Percentiles rank a stretch among this genome's conserved stretches.
These are phyloP conservation scores for Phoronis australis DNA, from an alignment of 2,888 invertebrate genomes.

Conservation along the genomic window DNA sequence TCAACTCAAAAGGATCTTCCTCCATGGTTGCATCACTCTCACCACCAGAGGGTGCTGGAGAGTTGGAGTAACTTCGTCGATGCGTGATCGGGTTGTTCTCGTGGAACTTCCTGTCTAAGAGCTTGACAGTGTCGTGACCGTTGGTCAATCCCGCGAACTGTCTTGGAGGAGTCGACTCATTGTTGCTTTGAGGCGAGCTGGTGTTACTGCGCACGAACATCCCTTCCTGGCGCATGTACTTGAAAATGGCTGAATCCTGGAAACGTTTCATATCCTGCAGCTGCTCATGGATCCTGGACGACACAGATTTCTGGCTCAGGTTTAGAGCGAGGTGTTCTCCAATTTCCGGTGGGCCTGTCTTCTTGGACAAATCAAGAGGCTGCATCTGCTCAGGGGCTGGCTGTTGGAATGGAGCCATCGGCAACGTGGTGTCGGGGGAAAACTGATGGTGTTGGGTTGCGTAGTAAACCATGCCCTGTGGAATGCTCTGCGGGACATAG, in stretches of 20 bases:
- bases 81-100: too few species aligned
- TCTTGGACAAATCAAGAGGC: slow-evolving; percentile 85
- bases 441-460: too few species aligned
- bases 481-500: slow-evolving; percentile 8
- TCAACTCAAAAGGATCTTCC: slow-evolving; percentile 6
- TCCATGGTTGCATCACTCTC: slow-evolving; percentile 9
- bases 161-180: slow-evolving; percentile 9
- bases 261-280: slow-evolving; percentile 15
- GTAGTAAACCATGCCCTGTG: too few species aligned
- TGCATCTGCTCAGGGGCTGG: slow-evolving; percentile 4
- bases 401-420: slow-evolving; percentile 21
- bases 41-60: neutral
- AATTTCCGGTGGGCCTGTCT: slow-evolving; percentile 48
- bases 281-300: too few species aligned
- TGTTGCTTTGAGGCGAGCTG: neutral
- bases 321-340: slow-evolving; percentile 66
- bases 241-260: slow-evolving; percentile 38
- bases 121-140: slow-evolving; percentile 1
- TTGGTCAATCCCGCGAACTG: slow-evolving; percentile 8
- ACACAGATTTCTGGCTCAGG: slow-evolving; percentile 65
- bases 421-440: too few species aligned
- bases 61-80: too few species aligned
- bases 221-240: slow-evolving; percentile 46
- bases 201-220: too few species aligned
- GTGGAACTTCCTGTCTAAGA: too few species aligned